phyloP scores from a whole-genome alignment of 2,113 vertebrate species.

The Balaenoptera acutorostrata region DNA sequence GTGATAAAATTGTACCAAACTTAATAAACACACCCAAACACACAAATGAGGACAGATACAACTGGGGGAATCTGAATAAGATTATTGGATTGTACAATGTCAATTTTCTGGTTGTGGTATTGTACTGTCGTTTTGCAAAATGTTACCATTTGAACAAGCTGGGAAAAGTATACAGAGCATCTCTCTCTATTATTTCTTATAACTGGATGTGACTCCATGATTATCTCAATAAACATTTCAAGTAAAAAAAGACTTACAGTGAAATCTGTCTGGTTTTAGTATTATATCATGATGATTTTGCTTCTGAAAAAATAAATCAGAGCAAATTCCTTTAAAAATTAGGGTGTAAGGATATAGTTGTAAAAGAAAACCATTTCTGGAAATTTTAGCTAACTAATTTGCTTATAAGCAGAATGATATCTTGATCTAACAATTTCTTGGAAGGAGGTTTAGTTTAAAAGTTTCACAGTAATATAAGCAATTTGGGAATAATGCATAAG shows the following conservation, averaged over 20 bases:
- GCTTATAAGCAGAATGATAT: background rate
- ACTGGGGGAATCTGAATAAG: background rate
- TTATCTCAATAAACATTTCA: background rate
- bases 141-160: background rate
- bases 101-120: background rate
- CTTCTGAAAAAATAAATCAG: slow-evolving; percentile 18
- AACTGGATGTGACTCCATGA: background rate
- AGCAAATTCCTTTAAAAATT: background rate
- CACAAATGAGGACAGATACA: background rate
- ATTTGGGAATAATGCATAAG: background rate
- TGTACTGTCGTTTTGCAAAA: background rate
- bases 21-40: background rate
- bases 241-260: background rate
- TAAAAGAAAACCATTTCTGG: background rate
- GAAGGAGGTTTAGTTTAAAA: slow-evolving; percentile 15
- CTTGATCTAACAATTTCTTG: background rate
- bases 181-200: background rate
- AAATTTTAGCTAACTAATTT: background rate
- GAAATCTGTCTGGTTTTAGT: background rate
- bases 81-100: background rate
- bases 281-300: background rate
- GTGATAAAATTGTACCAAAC: background rate
- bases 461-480: background rate
- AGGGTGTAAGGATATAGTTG: background rate
- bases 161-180: background rate